Conservation (phyloP, 2,113 vertebrate genomes). For the Pseudopodoces humilis region DNA sequence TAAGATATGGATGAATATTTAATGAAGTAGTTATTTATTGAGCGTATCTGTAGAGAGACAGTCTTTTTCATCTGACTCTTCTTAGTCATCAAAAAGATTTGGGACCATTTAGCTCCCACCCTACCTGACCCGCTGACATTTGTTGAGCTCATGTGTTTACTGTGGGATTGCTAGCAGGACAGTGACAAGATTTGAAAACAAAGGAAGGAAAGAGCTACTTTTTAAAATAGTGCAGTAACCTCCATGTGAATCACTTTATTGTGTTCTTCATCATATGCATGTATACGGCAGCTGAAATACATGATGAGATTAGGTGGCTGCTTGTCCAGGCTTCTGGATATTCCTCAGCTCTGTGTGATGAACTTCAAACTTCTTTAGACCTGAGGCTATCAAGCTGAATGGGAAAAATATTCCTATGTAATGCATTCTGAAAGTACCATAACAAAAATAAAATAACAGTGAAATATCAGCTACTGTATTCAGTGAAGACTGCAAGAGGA, state of each 20-base stretch:
- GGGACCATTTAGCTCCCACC: neutral
- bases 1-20: conserved; percentile 28
- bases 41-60: neutral
- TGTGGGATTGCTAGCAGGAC: neutral
- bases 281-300: neutral
- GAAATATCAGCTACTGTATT: neutral
- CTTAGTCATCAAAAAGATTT: neutral
- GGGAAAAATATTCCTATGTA: neutral
- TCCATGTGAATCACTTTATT: neutral
- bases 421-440: neutral
- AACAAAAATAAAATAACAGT: neutral
- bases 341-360: neutral
- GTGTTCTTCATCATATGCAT: neutral
- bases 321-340: neutral
- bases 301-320: neutral
- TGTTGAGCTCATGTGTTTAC: neutral
- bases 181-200: neutral
- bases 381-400: neutral
- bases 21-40: conserved; percentile 33
- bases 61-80: neutral
- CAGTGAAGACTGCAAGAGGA: neutral
- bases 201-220: neutral
- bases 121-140: accelerated
- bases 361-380: neutral
- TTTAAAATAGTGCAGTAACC: neutral